These are phyloP conservation scores for Megaleporinus macrocephalus DNA, from an alignment of 2,113 vertebrate species.

Conservation along the genomic window DNA sequence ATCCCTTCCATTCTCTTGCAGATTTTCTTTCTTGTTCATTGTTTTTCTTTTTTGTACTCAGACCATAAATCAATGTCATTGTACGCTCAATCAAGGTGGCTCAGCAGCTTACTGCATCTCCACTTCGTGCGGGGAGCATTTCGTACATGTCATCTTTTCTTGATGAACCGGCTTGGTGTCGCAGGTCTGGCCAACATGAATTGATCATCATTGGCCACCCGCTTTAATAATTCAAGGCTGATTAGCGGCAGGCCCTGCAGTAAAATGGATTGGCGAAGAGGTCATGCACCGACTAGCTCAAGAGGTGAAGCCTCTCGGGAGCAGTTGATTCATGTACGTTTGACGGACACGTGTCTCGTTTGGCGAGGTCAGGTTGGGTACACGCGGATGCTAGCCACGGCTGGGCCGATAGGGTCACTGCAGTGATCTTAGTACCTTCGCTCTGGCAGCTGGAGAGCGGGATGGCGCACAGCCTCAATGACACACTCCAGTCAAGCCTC, in stretches of 20 bases:
- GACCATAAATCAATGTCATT: conserved; percentile 79
- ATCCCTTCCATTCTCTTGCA: neutral
- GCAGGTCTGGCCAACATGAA: conserved; percentile 68
- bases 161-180: conserved; percentile 65
- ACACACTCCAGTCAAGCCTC: neutral
- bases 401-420: conserved; percentile 73
- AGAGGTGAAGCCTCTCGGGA: conserved; percentile 90
- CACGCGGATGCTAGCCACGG: conserved; percentile 59
- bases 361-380: conserved; percentile 84
- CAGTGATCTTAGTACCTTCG: conserved; percentile 65
- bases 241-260: conserved; percentile 78
- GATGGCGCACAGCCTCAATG: neutral
- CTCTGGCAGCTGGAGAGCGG: conserved; percentile 55
- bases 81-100: conserved; percentile 55
- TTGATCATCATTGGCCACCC: conserved; percentile 80
- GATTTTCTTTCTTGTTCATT: neutral
- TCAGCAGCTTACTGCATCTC: conserved; percentile 20
- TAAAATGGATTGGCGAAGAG: conserved; percentile 81
- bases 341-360: conserved; percentile 90
- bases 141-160: conserved; percentile 73
- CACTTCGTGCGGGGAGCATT: neutral
- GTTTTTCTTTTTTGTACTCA: conserved; percentile 39
- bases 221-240: conserved; percentile 83
- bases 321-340: conserved; percentile 91
- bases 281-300: conserved; percentile 76